phyloP scores from a whole-genome alignment of 2,888 invertebrate genomes.

The Sarcophaga subvicina region DNA sequence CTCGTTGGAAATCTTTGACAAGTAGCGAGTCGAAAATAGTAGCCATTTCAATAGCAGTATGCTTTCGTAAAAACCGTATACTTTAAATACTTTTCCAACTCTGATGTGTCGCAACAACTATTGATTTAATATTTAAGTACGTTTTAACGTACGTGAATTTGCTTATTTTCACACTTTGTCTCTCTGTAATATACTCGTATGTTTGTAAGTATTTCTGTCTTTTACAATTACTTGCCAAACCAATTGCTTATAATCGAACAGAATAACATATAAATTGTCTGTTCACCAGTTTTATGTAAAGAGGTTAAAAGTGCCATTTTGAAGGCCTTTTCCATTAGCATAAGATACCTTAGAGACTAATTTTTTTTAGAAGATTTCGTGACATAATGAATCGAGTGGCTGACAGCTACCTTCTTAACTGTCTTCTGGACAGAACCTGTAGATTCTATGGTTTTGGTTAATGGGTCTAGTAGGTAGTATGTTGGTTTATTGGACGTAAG shows the following conservation, averaged over 20 bases:
- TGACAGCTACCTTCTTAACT: too few relatives aligned
- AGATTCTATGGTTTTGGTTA: too few relatives aligned
- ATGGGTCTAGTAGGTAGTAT: too few relatives aligned
- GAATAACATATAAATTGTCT: neutral
- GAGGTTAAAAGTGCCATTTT: too few relatives aligned
- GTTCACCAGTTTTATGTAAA: neutral
- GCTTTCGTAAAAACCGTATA: neutral
- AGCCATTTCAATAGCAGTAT: neutral
- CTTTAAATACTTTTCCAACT: neutral
- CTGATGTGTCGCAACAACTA: neutral
- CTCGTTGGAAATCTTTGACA: too few relatives aligned
- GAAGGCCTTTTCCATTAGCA: neutral
- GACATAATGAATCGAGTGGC: too few relatives aligned
- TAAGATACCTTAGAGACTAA: too few relatives aligned
- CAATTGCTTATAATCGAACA: slow-evolving; percentile 13
- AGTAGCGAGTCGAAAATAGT: too few relatives aligned
- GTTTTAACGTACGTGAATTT: slow-evolving; percentile 36
- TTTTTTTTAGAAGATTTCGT: too few relatives aligned
- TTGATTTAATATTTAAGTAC: slow-evolving; percentile 43
- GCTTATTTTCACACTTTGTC: slow-evolving; percentile 49
- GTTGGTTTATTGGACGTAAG: too few relatives aligned
- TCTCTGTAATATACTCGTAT: neutral
- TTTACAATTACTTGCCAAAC: neutral
- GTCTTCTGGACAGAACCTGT: too few relatives aligned
- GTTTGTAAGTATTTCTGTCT: neutral